Conservation (phyloP, 2,797 vertebrate species). For the Eremophila alpestris region DNA sequence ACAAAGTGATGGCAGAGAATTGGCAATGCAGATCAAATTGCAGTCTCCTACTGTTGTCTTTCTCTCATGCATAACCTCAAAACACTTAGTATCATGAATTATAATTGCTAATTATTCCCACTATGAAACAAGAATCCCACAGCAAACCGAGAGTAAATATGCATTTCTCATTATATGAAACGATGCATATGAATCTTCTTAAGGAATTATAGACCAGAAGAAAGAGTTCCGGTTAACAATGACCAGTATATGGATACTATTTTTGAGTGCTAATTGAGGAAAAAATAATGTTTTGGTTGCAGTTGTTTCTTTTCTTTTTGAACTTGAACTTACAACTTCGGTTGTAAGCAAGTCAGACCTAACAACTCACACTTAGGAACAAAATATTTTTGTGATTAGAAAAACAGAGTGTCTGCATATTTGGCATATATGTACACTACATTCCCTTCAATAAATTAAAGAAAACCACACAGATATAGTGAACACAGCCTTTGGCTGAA, state of each 20-base stretch:
- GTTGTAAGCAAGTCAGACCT: conserved; percentile 1
- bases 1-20: neutral
- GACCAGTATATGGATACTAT: neutral
- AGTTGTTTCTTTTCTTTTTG: neutral
- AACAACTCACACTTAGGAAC: conserved; percentile 36
- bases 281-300: neutral
- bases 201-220: neutral
- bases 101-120: neutral
- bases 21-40: neutral
- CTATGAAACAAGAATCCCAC: neutral
- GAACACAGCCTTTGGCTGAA: conserved; percentile 61
- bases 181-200: neutral
- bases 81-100: neutral
- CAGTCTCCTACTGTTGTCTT: neutral
- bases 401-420: conserved; percentile 37
- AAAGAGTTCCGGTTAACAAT: neutral
- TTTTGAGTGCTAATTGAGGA: neutral
- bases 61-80: neutral
- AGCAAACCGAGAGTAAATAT: neutral
- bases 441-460: conserved; percentile 47
- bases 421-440: conserved; percentile 25
- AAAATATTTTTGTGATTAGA: conserved; percentile 58
- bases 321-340: neutral
- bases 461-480: neutral
- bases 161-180: neutral